phyloP scores from a whole-genome alignment of 1,140 invertebrate species.

The Littorina saxatilis region DNA sequence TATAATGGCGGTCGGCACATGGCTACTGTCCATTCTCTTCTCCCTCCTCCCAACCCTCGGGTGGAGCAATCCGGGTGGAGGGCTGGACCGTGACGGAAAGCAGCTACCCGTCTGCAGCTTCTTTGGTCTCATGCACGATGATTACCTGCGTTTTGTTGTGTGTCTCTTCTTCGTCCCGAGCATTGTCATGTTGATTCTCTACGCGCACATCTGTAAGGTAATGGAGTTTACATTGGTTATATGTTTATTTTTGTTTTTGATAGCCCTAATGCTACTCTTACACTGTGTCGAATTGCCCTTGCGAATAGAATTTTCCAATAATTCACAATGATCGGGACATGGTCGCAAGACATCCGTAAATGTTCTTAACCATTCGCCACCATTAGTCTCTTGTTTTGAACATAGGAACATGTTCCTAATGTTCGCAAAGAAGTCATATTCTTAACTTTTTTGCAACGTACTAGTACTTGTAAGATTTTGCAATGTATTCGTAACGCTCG shows the following conservation, averaged over 20 bases:
- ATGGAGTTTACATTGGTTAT: not conserved
- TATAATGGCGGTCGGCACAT: not conserved
- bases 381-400: too few species aligned
- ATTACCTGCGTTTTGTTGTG: constrained; percentile 31
- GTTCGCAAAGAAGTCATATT: too few species aligned
- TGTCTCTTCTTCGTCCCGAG: constrained; percentile 29
- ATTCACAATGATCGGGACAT: too few species aligned
- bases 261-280: too few species aligned
- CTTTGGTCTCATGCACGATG: constrained; percentile 17
- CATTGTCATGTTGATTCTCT: constrained; percentile 26
- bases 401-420: too few species aligned
- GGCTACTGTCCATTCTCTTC: constrained; percentile 13
- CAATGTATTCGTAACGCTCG: too few species aligned
- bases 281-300: too few species aligned
- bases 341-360: too few species aligned
- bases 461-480: too few species aligned
- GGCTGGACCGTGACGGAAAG: not conserved
- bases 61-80: constrained; percentile 16
- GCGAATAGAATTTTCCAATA: too few species aligned
- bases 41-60: constrained; percentile 23
- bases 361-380: too few species aligned
- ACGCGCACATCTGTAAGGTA: constrained; percentile 44
- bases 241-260: not conserved
- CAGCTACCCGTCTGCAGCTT: constrained; percentile 34
- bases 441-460: too few species aligned